These are phyloP conservation scores for Euplexia lucipara DNA, from an alignment of 2,888 invertebrate species.

Conservation along the genomic window DNA sequence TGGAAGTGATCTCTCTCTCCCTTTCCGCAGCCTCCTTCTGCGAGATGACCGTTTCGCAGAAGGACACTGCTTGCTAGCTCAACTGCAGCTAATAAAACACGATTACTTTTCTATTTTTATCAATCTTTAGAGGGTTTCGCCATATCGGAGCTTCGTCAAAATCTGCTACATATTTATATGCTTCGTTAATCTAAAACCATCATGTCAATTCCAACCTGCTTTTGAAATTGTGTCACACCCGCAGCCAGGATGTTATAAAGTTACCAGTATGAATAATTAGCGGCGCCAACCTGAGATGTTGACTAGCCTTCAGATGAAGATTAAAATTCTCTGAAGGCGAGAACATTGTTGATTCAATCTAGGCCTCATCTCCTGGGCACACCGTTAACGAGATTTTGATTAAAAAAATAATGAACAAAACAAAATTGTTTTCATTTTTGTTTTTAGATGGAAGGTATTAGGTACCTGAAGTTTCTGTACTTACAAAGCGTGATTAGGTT, in stretches of 20 bases:
- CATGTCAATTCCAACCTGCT: constrained; percentile 18
- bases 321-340: constrained; percentile 21
- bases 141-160: too few relatives aligned
- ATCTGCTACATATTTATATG: too few relatives aligned
- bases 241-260: constrained; percentile 33
- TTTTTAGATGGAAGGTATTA: constrained; percentile 6
- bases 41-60: too few relatives aligned
- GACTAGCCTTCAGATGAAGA: constrained; percentile 15
- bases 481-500: neutral
- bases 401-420: constrained; percentile 24
- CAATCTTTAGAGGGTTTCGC: too few relatives aligned
- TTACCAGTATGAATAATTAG: constrained; percentile 38
- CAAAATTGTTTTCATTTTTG: constrained; percentile 12
- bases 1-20: too few relatives aligned
- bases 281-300: constrained; percentile 4
- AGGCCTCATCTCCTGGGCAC: constrained; percentile 31
- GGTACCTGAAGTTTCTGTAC: too few relatives aligned
- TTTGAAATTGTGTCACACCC: constrained; percentile 33
- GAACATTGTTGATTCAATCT: constrained; percentile 37
- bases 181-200: constrained; percentile 10
- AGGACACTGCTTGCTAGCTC: too few relatives aligned
- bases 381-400: constrained; percentile 22
- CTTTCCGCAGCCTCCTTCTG: too few relatives aligned
- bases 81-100: too few relatives aligned
- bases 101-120: too few relatives aligned